Conservation (phyloP, 92 coral and sea anemone genomes). For the Palythoa grandiflora region DNA sequence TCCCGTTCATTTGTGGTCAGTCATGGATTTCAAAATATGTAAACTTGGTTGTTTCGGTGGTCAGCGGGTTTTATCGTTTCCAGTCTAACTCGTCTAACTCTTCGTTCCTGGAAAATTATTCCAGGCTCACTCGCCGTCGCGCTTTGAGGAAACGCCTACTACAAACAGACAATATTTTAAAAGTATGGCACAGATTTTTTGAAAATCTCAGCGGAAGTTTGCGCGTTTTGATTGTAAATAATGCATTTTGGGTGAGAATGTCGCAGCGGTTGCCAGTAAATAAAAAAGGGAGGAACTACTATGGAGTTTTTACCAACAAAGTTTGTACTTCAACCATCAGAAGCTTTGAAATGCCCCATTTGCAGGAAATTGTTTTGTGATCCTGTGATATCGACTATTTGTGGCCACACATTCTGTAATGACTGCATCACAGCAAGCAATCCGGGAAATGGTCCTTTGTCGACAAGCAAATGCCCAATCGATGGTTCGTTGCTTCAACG, state of each 20-base stretch:
- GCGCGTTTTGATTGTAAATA: not conserved
- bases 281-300: not conserved
- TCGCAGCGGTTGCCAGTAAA: not conserved
- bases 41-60: conserved; percentile 10
- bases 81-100: not conserved
- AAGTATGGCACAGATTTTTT: not conserved
- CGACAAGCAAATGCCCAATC: conserved; percentile 83
- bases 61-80: conserved; percentile 41
- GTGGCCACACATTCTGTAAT: conserved; percentile 98
- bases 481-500: conserved; percentile 82
- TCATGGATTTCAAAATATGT: not conserved
- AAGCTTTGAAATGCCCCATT: conserved; percentile 86
- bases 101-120: not conserved
- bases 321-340: conserved; percentile 88
- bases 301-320: conserved; percentile 86
- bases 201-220: not conserved
- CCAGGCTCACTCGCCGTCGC: not conserved
- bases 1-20: not conserved
- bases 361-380: conserved; percentile 87
- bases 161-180: not conserved
- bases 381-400: conserved; percentile 94
- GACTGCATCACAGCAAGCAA: conserved; percentile 73
- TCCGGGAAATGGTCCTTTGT: conserved; percentile 57
- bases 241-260: not conserved
- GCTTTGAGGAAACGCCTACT: conserved; percentile 41